Evolutionary conservation across 2,888 invertebrate genomes (phyloP).

Genomic region (Oscheius sp.): DNA sequence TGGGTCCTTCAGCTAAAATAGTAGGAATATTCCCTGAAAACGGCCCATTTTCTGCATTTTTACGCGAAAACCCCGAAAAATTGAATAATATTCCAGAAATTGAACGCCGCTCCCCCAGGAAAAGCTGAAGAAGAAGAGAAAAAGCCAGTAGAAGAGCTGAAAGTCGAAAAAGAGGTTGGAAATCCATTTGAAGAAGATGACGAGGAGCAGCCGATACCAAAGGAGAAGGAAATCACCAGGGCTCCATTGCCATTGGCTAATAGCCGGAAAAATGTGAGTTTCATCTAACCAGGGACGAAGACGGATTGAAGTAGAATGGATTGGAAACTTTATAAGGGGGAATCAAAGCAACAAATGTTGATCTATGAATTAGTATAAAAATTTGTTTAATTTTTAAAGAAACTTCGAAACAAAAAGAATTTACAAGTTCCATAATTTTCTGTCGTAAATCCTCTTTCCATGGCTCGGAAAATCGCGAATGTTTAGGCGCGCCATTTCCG

Average conservation of each 20-base stretch:
- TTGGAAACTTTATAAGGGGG: background rate
- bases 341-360: too few relatives aligned
- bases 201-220: conserved; percentile 3
- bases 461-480: too few relatives aligned
- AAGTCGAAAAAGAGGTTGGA: conserved; percentile 30
- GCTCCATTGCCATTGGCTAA: too few relatives aligned
- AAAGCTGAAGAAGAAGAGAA: conserved; percentile 19
- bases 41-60: background rate
- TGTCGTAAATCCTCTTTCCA: too few relatives aligned
- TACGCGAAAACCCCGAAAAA: background rate
- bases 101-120: conserved; percentile 16
- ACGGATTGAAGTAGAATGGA: background rate
- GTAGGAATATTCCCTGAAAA: too few relatives aligned
- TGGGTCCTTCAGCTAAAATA: too few relatives aligned
- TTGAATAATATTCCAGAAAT: conserved; percentile 20
- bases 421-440: too few relatives aligned
- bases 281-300: background rate
- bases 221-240: background rate
- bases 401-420: background rate
- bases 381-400: conserved; percentile 2
- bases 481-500: too few relatives aligned
- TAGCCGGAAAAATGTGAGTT: background rate
- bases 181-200: conserved; percentile 45
- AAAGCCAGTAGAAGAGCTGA: conserved; percentile 2
- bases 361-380: too few relatives aligned